These are phyloP conservation scores for Drosophila antonietae DNA, from an alignment of 2,888 invertebrate genomes.

Conservation along the genomic window DNA sequence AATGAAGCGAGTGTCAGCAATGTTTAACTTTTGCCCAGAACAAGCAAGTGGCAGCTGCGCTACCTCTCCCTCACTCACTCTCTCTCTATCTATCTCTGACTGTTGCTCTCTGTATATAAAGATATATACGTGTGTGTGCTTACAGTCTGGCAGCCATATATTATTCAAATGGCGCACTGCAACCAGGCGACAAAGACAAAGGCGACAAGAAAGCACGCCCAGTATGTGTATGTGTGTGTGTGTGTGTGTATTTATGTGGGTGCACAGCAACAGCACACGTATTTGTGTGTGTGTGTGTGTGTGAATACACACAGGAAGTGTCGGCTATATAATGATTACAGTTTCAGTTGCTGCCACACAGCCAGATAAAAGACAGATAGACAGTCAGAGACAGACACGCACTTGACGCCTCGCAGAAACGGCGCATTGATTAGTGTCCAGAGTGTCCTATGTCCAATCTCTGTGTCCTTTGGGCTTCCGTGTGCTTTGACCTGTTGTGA, in stretches of 20 bases:
- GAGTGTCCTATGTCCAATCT: constrained; percentile 28
- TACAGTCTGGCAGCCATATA: constrained; percentile 35
- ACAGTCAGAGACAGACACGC: constrained; percentile 25
- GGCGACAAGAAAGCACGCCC: constrained; percentile 1
- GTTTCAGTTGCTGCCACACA: constrained; percentile 42
- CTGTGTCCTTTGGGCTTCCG: constrained; percentile 23
- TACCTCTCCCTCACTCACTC: background rate
- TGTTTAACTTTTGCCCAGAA: constrained; percentile 64
- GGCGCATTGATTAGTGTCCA: constrained; percentile 69
- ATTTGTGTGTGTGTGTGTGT: constrained; percentile 14
- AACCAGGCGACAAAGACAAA: constrained; percentile 43
- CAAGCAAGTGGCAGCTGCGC: constrained; percentile 19
- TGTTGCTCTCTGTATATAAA: background rate
- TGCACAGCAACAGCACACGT: constrained; percentile 27
- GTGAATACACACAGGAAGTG: constrained; percentile 46
- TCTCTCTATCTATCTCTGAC: background rate
- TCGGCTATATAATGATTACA: constrained; percentile 61
- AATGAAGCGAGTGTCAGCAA: constrained; percentile 78
- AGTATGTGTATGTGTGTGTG: constrained; percentile 21
- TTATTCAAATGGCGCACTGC: constrained; percentile 74
- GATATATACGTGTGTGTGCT: background rate
- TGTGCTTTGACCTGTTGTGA: constrained; percentile 28
- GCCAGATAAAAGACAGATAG: constrained; percentile 9
- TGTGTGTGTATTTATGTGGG: constrained; percentile 5
- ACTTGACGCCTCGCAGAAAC: constrained; percentile 44